A percentile compares a stretch with the other conserved stretches of the same genome.
Conservation (phyloP, 2,888 invertebrate genomes). For the Celastrina argiolus region DNA sequence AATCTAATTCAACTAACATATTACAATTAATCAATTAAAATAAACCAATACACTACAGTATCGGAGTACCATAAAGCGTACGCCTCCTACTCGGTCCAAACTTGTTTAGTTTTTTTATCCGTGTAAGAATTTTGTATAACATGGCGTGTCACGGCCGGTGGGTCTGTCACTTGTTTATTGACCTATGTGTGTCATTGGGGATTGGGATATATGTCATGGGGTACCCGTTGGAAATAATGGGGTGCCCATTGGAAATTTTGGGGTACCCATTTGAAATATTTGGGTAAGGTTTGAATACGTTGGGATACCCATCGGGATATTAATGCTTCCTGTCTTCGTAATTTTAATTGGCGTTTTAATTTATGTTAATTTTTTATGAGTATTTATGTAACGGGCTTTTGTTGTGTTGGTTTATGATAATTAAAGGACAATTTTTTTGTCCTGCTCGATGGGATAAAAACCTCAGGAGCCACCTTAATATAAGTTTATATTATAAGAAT, state of each 20-base stretch:
- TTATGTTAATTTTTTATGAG: conserved; percentile 1
- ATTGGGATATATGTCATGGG: not conserved
- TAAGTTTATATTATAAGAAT: too few relatives aligned
- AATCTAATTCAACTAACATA: not conserved
- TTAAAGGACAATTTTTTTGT: not conserved
- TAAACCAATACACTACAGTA: not conserved
- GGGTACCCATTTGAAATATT: too few relatives aligned
- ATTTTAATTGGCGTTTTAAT: conserved; percentile 15
- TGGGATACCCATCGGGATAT: not conserved
- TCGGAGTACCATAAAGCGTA: not conserved
- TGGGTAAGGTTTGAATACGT: too few relatives aligned
- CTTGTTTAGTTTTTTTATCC: conserved; percentile 37
- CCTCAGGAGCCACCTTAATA: too few relatives aligned
- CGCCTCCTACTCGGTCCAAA: conserved; percentile 13
- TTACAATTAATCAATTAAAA: not conserved
- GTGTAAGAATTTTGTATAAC: conserved; percentile 54
- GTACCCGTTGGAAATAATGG: not conserved
- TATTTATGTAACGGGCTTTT: not conserved
- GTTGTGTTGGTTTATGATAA: not conserved
- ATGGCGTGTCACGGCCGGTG: conserved; percentile 40
- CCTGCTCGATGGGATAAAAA: not conserved
- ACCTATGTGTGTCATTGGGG: conserved; percentile 3
- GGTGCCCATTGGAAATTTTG: too few relatives aligned
- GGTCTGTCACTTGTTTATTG: conserved; percentile 28
- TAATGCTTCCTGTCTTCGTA: conserved; percentile 19